phyloP scores from a whole-genome alignment of 1,140 invertebrate species.

The Diachasmimorpha longicaudata region DNA sequence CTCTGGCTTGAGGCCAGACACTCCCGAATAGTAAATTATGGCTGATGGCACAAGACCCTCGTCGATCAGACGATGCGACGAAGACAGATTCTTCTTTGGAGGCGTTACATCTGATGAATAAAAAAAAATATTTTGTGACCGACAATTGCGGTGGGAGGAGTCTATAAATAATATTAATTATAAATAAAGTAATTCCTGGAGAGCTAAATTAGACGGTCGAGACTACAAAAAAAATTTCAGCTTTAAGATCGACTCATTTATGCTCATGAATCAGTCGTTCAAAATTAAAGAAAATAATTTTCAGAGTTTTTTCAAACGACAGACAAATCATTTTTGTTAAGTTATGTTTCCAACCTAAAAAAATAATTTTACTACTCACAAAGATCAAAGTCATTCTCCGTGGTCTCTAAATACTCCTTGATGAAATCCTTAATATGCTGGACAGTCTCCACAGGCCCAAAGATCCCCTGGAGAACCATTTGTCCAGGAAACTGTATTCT shows the following conservation, averaged over 20 bases:
- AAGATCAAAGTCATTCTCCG: constrained; percentile 71
- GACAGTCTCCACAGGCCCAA: constrained; percentile 74
- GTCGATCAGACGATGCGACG: constrained; percentile 68
- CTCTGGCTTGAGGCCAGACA: constrained; percentile 55
- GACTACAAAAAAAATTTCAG: too few relatives aligned
- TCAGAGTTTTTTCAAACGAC: constrained; percentile 17
- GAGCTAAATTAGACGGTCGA: too few relatives aligned
- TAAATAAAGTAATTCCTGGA: too few relatives aligned
- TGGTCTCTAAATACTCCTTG: constrained; percentile 68
- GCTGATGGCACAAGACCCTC: constrained; percentile 77
- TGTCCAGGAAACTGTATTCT: constrained; percentile 82
- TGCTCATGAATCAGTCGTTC: too few relatives aligned
- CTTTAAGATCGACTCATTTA: too few relatives aligned
- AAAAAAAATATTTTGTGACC: constrained; percentile 38
- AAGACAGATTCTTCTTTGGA: constrained; percentile 70
- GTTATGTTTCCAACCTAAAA: background rate
- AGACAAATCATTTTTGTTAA: constrained; percentile 12
- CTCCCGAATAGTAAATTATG: constrained; percentile 71
- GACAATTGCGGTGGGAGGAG: too few relatives aligned
- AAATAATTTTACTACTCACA: constrained; percentile 67
- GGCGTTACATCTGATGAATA: constrained; percentile 74
- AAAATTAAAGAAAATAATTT: constrained; percentile 13
- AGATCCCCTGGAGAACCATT: constrained; percentile 80
- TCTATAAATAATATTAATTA: too few relatives aligned
- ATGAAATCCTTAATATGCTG: constrained; percentile 74